Conservation (phyloP, 2,797 vertebrate genomes). For the Phrynocephalus forsythii region DNA sequence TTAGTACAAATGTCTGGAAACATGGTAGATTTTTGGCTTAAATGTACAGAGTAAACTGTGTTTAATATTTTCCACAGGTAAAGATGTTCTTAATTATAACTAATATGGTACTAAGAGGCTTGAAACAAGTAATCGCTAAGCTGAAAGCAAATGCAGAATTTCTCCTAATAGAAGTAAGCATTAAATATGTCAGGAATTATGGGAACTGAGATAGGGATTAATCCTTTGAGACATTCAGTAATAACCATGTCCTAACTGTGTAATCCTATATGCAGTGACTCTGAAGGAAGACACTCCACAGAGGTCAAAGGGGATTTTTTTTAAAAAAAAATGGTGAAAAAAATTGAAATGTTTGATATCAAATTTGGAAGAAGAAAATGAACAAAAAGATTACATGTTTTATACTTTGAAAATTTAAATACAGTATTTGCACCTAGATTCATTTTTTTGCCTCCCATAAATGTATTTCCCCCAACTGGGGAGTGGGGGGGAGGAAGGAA, state of each 20-base stretch:
- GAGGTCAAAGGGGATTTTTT: not conserved
- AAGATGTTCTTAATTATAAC: constrained; percentile 30
- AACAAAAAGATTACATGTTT: not conserved
- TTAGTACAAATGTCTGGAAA: not conserved
- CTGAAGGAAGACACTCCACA: too few relatives aligned
- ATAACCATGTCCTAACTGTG: not conserved
- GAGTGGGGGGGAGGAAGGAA: not conserved
- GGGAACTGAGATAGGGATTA: constrained; percentile 6
- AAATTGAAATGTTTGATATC: not conserved
- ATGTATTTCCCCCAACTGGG: too few relatives aligned
- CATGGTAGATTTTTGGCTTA: not conserved
- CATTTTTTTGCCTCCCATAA: too few relatives aligned
- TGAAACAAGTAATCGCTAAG: constrained; percentile 34
- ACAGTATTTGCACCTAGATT: not conserved
- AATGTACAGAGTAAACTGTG: not conserved
- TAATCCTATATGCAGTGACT: too few relatives aligned
- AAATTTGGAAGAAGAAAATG: not conserved
- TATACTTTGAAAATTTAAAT: not conserved
- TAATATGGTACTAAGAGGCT: not conserved
- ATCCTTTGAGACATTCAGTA: not conserved
- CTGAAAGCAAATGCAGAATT: constrained; percentile 20
- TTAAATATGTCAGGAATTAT: constrained; percentile 32
- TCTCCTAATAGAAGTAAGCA: constrained; percentile 25
- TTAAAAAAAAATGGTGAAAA: not conserved
- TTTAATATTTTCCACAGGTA: constrained; percentile 44